Evolutionary conservation across 2,113 vertebrate genomes (phyloP), one percentile per base, ranked within the genome.

Genomic region (Cacatua alba): DNA sequence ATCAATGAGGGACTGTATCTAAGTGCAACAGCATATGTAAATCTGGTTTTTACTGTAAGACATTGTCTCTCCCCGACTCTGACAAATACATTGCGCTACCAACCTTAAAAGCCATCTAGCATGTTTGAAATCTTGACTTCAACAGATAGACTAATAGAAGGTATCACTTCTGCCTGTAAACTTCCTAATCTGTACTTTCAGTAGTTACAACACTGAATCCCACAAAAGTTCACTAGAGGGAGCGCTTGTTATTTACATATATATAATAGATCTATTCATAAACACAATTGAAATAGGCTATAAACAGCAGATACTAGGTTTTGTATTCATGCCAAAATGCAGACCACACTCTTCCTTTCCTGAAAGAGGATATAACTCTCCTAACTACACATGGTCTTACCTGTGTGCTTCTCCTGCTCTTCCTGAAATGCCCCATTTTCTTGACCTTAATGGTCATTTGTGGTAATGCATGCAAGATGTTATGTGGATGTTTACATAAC

Each of bases 171-270:
- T 92, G 20, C 24, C 9, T 74, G 5, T 31, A 26, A 60, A 44
- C 21, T 49, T 68, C 48, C 41, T 25, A 2, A 6, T 49, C 35
- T 37, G 35, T 37, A 37, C 35, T 37, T 53, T 65, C 33, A 24
- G 17, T 39, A 43, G 41, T 62, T 67, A 24, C 29, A 93, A 41
- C 44, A 29, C 46, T 23, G 51, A 82, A 69, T 95, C 10, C 59
- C 78, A 33, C n/a, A 33, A 4, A 80, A 37, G 7, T 68, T 94
- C 96, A 62, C 90, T 93, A 96, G 95, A 92, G 95, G 95, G 95
- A 84, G 95, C 4, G 0, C 81, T 92, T 91, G 95, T 78, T 74
- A 59, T 79, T 84, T 48, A 29, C 16, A 51, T 31, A 5, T 41
- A 2, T n/a, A 4, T 33, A 17, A 37, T 31, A 46, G 12, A 11